Conservation (phyloP, 2,888 invertebrate species). For the Tromatobia lineatoria region DNA sequence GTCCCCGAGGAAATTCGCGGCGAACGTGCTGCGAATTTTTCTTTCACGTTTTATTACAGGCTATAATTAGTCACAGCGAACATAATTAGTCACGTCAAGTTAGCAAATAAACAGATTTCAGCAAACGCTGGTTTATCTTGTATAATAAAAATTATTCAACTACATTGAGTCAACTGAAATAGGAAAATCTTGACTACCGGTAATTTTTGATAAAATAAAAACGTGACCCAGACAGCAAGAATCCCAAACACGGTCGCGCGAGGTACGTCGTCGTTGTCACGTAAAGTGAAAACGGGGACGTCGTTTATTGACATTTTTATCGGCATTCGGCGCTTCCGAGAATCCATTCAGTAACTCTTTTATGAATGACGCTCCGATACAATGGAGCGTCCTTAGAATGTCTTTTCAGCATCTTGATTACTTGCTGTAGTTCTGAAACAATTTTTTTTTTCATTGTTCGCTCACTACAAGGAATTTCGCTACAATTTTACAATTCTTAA, state of each 20-base stretch:
- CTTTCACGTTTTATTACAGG: slow-evolving; percentile 25
- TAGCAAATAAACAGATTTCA: slow-evolving; percentile 5
- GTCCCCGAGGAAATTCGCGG: slow-evolving; percentile 59
- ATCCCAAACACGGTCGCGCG: slow-evolving; percentile 36
- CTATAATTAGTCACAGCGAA: slow-evolving; percentile 20
- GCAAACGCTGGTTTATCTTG: neutral
- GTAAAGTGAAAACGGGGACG: slow-evolving; percentile 53
- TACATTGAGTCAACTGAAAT: neutral
- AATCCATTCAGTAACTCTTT: slow-evolving; percentile 62
- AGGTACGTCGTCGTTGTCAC: slow-evolving; percentile 16
- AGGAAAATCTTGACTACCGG: no score
- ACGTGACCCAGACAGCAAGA: slow-evolving; percentile 1
- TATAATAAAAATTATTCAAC: neutral
- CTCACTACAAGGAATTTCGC: neutral
- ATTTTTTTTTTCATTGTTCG: neutral
- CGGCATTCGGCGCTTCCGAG: slow-evolving; percentile 49
- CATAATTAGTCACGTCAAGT: slow-evolving; percentile 18
- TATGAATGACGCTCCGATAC: slow-evolving; percentile 59
- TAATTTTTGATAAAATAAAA: slow-evolving; percentile 7
- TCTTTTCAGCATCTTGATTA: slow-evolving; percentile 46
- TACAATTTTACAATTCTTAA: neutral
- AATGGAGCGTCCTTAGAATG: slow-evolving; percentile 52
- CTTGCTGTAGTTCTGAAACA: slow-evolving; percentile 7
- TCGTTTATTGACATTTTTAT: slow-evolving; percentile 67
- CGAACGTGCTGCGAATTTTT: slow-evolving; percentile 45